A percentile compares a stretch with the other conserved stretches of the same genome.
Evolutionary conservation across 2,888 invertebrate genomes (phyloP).

Genomic region (Acanthococcus lagerstroemiae): DNA sequence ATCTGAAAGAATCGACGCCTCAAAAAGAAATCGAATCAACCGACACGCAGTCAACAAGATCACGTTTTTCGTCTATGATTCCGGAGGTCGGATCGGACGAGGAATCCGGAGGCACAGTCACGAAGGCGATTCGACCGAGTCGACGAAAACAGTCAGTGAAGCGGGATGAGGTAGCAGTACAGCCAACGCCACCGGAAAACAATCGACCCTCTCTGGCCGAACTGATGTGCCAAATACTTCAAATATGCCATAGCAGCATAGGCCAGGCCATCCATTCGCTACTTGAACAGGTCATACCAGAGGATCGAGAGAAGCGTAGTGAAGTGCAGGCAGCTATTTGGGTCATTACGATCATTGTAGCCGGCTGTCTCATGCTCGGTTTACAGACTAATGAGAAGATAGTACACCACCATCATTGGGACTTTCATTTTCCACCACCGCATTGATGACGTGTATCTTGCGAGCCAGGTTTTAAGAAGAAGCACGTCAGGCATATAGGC

Average conservation of each 20-base stretch:
- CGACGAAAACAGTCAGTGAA: constrained; percentile 26
- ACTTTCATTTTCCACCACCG: constrained; percentile 72
- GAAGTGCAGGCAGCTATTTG: constrained; percentile 67
- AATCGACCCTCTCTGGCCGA: constrained; percentile 48
- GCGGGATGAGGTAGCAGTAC: background rate
- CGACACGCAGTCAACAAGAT: background rate
- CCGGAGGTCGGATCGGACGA: constrained; percentile 34
- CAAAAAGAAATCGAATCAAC: background rate
- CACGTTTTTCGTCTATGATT: constrained; percentile 33
- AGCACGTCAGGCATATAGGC: no score
- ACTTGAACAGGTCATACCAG: constrained; percentile 45
- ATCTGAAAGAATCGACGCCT: background rate
- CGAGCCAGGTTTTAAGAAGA: no score
- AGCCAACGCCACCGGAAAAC: background rate
- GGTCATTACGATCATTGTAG: constrained; percentile 65
- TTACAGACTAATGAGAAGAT: constrained; percentile 56
- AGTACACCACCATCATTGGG: constrained; percentile 74
- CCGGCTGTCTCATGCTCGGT: constrained; percentile 64
- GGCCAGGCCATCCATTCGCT: constrained; percentile 53
- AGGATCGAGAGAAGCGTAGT: constrained; percentile 52
- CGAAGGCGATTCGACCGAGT: constrained; percentile 19
- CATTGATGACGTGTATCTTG: no score
- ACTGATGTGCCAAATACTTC: constrained; percentile 53
- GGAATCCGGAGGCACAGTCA: constrained; percentile 15
- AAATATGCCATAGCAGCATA: constrained; percentile 42